Evolutionary conservation across 1,140 invertebrate species (phyloP).

Genomic region (Gyrodactylus salaris): DNA sequence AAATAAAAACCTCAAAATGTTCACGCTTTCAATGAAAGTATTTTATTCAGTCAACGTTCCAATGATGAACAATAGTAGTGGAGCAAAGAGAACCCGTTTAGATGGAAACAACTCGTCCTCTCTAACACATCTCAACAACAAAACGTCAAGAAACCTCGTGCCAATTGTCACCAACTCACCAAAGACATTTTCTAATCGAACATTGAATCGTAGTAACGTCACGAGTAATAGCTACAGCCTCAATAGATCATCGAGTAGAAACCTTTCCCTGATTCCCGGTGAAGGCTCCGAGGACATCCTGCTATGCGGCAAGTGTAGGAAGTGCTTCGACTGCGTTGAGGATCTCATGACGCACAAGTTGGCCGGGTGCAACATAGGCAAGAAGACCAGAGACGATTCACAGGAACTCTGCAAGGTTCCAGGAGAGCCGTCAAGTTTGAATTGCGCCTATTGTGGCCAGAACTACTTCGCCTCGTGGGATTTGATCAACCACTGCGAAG

Average conservation of each 20-base stretch:
- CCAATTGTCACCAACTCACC: not conserved
- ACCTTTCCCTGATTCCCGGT: not conserved
- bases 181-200: not conserved
- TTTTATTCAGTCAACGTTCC: not conserved
- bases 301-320: not conserved
- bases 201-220: not conserved
- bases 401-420: not conserved
- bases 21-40: too few species aligned
- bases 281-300: not conserved
- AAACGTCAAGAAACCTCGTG: not conserved
- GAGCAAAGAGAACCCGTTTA: not conserved
- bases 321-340: not conserved
- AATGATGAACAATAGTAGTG: not conserved
- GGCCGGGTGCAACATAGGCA: not conserved
- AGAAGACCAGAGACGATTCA: not conserved
- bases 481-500: not conserved
- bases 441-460: not conserved
- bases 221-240: not conserved
- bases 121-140: not conserved
- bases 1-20: too few species aligned
- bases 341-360: not conserved
- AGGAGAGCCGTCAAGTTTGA: not conserved
- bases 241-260: not conserved
- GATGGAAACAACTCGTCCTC: not conserved
- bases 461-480: not conserved